A percentile compares a stretch with the other conserved stretches of the same genome.
Evolutionary conservation across 37 sponge, comb jelly and placozoan genomes (phyloP).

Genomic region (Beroe forskalii): DNA sequence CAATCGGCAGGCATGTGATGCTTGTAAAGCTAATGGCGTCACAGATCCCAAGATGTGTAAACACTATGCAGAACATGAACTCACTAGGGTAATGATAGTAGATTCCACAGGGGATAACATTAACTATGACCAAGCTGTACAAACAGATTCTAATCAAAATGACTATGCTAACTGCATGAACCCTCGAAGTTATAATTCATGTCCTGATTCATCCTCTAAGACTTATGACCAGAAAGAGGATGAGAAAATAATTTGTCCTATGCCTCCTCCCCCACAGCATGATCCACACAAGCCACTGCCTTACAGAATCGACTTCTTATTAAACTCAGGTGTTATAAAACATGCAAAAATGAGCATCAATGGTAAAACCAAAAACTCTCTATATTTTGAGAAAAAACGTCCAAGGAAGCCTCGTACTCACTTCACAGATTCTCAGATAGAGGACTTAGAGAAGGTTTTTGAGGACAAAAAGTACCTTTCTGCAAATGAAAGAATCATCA

Average conservation of each 20-base stretch:
- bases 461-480: constrained; percentile 30
- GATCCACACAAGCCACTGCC: constrained; percentile 36
- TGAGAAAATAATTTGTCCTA: constrained; percentile 5
- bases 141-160: constrained; percentile 8
- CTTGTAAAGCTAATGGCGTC: constrained; percentile 1
- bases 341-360: not conserved
- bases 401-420: constrained; percentile 20
- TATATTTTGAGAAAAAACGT: constrained; percentile 40
- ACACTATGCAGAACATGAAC: not conserved
- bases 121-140: constrained; percentile 38
- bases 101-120: not conserved
- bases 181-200: not conserved
- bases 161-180: not conserved
- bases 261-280: constrained; percentile 9
- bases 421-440: constrained; percentile 26
- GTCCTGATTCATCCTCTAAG: not conserved
- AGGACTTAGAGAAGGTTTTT: constrained; percentile 25
- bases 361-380: not conserved
- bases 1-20: not conserved
- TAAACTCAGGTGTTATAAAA: constrained; percentile 21
- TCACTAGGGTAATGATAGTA: not conserved
- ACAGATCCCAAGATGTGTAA: constrained; percentile 1
- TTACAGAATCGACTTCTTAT: constrained; percentile 28
- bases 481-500: not conserved
- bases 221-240: not conserved